Evolutionary conservation across 2,113 vertebrate species (phyloP).

Genomic region (Barnardius zonarius): DNA sequence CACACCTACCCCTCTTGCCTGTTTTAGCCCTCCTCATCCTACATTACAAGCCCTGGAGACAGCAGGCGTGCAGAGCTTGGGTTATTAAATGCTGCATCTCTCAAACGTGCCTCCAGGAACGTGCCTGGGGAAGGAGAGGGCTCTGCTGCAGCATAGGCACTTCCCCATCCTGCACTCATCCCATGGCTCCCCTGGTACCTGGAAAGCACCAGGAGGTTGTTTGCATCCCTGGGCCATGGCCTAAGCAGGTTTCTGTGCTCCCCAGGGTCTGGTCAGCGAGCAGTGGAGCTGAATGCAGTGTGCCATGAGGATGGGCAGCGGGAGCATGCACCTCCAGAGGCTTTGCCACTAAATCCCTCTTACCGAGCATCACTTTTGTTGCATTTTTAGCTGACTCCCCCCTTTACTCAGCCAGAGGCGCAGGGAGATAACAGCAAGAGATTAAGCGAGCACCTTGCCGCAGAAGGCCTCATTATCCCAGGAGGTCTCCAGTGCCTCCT

Average conservation of each 20-base stretch:
- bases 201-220: background rate
- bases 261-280: background rate
- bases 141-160: background rate
- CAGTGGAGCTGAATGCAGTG: background rate
- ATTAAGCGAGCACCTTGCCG: background rate
- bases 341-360: background rate
- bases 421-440: background rate
- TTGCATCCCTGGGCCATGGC: background rate
- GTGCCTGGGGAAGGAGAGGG: background rate
- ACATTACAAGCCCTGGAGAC: background rate
- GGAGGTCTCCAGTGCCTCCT: background rate
- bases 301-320: background rate
- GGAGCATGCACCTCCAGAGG: fast-evolving
- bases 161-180: background rate
- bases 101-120: fast-evolving
- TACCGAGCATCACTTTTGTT: background rate
- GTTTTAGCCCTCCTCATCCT: background rate
- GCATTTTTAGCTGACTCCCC: background rate
- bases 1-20: background rate
- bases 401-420: background rate
- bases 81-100: background rate
- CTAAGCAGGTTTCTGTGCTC: background rate
- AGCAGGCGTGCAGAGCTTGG: fast-evolving
- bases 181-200: background rate
- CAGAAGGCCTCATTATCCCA: background rate